Percentiles rank a stretch among this genome's conserved stretches.
These are phyloP conservation scores for Hypselothyrea guttata DNA, from an alignment of 2,888 invertebrate species.

Conservation along the genomic window DNA sequence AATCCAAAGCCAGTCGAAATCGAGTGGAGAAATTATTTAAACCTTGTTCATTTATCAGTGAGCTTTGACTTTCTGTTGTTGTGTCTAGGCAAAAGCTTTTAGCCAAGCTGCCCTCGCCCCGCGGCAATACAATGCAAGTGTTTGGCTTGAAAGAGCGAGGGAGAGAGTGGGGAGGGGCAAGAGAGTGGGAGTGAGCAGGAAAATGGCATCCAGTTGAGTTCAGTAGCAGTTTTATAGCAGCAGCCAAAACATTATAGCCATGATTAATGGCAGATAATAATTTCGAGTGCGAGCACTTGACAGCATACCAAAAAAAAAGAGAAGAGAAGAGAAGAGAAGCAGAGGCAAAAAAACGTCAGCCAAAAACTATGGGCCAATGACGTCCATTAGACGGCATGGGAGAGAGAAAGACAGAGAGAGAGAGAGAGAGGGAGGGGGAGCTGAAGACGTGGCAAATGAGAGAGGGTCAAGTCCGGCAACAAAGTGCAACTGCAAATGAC, in stretches of 20 bases:
- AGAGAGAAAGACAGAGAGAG: conserved; percentile 7
- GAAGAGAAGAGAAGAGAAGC: no score
- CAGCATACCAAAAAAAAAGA: conserved; percentile 53
- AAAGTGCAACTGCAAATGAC: conserved; percentile 68
- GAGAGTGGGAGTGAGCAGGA: not conserved
- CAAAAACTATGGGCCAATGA: conserved; percentile 73
- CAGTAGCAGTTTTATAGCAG: conserved; percentile 69
- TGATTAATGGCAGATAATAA: conserved; percentile 80
- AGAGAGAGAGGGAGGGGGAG: not conserved
- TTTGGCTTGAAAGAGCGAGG: not conserved
- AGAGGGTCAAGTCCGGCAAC: conserved; percentile 57
- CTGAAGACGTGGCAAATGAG: conserved; percentile 2
- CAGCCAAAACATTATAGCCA: conserved; percentile 78
- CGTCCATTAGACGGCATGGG: conserved; percentile 65
- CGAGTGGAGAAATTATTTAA: not conserved
- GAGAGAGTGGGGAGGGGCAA: not conserved
- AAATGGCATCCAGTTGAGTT: conserved; percentile 57
- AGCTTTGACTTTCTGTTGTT: conserved; percentile 19
- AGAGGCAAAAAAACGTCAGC: conserved; percentile 62
- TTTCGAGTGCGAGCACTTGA: conserved; percentile 77
- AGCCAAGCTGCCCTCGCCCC: conserved; percentile 43
- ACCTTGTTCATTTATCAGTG: conserved; percentile 33
- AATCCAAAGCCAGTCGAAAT: conserved; percentile 15
- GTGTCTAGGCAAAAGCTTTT: conserved; percentile 9
- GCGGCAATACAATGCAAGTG: conserved; percentile 4